phyloP scores from a whole-genome alignment of 2,888 invertebrate genomes.

The Synanthedon formicaeformis region DNA sequence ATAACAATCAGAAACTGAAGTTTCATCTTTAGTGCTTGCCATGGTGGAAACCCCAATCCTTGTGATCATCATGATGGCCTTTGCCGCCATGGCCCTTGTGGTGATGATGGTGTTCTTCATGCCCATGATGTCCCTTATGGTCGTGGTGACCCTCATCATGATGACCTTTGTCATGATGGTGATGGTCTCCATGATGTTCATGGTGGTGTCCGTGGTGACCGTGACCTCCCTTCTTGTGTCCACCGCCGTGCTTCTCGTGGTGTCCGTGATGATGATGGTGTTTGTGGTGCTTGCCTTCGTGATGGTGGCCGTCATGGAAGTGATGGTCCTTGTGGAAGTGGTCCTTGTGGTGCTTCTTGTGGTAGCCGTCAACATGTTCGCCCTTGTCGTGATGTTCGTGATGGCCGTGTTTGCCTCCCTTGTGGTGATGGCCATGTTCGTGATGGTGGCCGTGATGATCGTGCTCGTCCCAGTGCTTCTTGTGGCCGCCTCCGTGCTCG shows the following conservation, averaged over 20 bases:
- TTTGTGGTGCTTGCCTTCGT: conserved; percentile 85
- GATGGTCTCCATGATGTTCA: conserved; percentile 82
- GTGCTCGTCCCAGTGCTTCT: conserved; percentile 82
- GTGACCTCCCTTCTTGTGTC: conserved; percentile 84
- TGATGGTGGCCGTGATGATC: conserved; percentile 82
- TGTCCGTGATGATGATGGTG: conserved; percentile 81
- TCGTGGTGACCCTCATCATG: conserved; percentile 84
- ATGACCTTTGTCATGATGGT: conserved; percentile 84
- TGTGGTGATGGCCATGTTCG: conserved; percentile 81
- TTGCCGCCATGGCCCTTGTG: conserved; percentile 83
- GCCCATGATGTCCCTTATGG: conserved; percentile 83
- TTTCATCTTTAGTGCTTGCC: conserved; percentile 48
- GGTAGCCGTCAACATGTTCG: conserved; percentile 83
- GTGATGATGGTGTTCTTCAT: conserved; percentile 79
- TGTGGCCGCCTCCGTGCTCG: conserved; percentile 83
- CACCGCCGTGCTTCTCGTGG: conserved; percentile 79
- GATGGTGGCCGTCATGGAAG: conserved; percentile 88
- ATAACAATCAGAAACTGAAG: conserved; percentile 7
- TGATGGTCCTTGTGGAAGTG: conserved; percentile 89
- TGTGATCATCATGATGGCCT: conserved; percentile 78
- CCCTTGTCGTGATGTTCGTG: conserved; percentile 88
- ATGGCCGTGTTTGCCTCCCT: conserved; percentile 83
- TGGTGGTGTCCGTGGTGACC: conserved; percentile 83
- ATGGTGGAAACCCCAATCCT: conserved; percentile 77
- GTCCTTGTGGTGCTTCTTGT: conserved; percentile 88